Percentiles rank a stretch among this genome's conserved stretches.
Conservation (phyloP, 1,140 invertebrate genomes). For the Chionoecetes opilio region DNA sequence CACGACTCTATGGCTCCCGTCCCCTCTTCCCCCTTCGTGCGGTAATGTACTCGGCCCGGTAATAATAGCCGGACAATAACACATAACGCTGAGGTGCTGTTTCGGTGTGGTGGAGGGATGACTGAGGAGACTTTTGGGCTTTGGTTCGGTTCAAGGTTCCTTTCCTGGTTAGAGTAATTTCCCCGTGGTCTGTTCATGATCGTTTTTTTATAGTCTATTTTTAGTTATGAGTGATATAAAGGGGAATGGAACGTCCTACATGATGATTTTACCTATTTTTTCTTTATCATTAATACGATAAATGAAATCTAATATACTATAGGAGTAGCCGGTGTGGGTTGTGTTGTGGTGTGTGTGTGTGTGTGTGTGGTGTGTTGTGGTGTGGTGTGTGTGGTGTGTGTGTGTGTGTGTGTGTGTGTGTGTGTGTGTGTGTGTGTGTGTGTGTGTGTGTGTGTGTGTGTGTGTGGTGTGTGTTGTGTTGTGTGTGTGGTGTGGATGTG, state of each 20-base stretch:
- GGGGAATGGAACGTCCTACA: too few species aligned
- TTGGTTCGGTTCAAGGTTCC: too few species aligned
- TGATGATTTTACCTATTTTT: too few species aligned
- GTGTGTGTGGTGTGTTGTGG: too few species aligned
- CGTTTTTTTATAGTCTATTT: too few species aligned
- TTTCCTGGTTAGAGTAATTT: not conserved
- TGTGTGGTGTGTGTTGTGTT: not conserved
- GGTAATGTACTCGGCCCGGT: not conserved
- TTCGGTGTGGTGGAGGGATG: not conserved
- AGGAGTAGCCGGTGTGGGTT: too few species aligned
- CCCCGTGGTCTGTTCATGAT: not conserved
- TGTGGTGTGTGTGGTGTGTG: not conserved
- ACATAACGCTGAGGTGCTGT: not conserved
- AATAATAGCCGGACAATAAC: slow-evolving; percentile 30
- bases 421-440: slow-evolving; percentile 15
- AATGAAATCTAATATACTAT: too few species aligned
- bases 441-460: not conserved
- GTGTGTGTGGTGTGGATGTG: too few species aligned
- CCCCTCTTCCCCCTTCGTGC: not conserved
- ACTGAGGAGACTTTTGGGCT: not conserved
- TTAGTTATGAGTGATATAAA: too few species aligned
- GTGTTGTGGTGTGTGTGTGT: too few species aligned
- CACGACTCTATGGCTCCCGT: not conserved
- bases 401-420: slow-evolving; percentile 14
- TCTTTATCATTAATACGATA: too few species aligned